Base-by-base conservation (phyloP, 2,113 vertebrate species). In the Neoarius graeffei region DNA sequence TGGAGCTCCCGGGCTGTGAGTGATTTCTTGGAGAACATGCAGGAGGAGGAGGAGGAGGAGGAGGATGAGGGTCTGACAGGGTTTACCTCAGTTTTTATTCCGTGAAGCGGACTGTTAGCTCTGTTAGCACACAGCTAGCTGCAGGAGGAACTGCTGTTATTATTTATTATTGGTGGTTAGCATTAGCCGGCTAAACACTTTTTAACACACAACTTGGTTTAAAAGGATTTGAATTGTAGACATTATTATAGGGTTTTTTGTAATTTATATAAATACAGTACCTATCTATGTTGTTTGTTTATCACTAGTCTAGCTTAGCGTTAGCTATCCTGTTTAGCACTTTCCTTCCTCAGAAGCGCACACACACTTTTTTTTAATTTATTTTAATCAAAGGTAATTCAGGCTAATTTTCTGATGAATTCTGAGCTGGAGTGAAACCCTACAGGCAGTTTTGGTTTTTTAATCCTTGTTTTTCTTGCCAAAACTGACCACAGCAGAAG, bases 1-100 rank as follows among this genome's bases (percentile, higher is more conserved):
- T 54, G 0, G 9, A 17, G 1, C 35, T 23, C 0, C 1, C 3
- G 13, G n/a, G 54, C 10, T 25, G 48, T 52, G 48, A 0, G 0
- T 25, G 14, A 9, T 48, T 74, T 10, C 5, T 0, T 5, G 14
- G 27, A 17, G 27, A 17, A 35, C 5, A 6, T 2, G 67, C n/a
- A 35, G 10, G n/a, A 30, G 5, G 17, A 15, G 3, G 11, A 30
- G 0, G 66, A 17, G 5, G 20, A 2, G 4, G 50, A 35, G 0
- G 42, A 19, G n/a, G 10, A 0, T 10, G 50, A 54, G 50, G 8
- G 19, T 2, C 10, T 81, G 1, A 23, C 42, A 42, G 42, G 42
- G 42, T 42, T 42, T 42, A 19, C 7, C 25, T 30, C 30, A 7
- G 79, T 1, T 59, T 81, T 81, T 59, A 59, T 81, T 80, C n/a